phyloP scores from a whole-genome alignment of 2,797 vertebrate species.

The Coreius guichenoti region DNA sequence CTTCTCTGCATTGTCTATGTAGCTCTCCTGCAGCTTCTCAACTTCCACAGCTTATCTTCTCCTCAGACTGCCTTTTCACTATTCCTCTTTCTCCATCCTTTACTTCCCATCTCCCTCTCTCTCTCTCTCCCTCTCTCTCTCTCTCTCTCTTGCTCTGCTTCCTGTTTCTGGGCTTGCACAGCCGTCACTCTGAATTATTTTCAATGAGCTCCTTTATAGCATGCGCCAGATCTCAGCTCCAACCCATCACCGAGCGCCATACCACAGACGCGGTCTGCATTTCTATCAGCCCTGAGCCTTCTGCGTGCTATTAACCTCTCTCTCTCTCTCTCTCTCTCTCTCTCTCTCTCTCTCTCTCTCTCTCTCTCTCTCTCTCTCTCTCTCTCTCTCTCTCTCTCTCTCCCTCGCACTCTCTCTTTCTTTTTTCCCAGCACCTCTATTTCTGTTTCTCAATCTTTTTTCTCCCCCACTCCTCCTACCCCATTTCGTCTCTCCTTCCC shows the following conservation, averaged over 20 bases:
- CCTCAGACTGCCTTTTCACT: slow-evolving; percentile 48
- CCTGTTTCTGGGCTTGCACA: slow-evolving; percentile 79
- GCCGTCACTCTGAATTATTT: slow-evolving; percentile 97
- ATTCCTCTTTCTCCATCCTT: slow-evolving; percentile 53
- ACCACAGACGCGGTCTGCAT: slow-evolving; percentile 85
- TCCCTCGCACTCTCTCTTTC: neutral
- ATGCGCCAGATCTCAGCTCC: slow-evolving; percentile 91
- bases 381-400: slow-evolving; percentile 68
- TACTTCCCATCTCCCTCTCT: slow-evolving; percentile 62
- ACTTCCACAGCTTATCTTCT: slow-evolving; percentile 56
- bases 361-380: slow-evolving; percentile 86
- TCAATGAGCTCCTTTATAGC: slow-evolving; percentile 94
- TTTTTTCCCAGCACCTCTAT: slow-evolving; percentile 39
- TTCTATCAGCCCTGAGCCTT: slow-evolving; percentile 87
- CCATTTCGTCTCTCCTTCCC: slow-evolving; percentile 30
- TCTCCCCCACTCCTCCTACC: slow-evolving; percentile 41
- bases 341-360: slow-evolving; percentile 53
- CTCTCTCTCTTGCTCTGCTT: slow-evolving; percentile 46
- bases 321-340: slow-evolving; percentile 80
- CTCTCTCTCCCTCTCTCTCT: slow-evolving; percentile 63
- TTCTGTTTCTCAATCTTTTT: slow-evolving; percentile 67
- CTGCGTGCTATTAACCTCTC: slow-evolving; percentile 93
- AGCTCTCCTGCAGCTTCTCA: slow-evolving; percentile 40
- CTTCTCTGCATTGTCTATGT: slow-evolving; percentile 12
- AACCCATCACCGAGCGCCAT: slow-evolving; percentile 89